Evolutionary conservation across 2,888 invertebrate genomes (phyloP).

Genomic region (Ischnura elegans): DNA sequence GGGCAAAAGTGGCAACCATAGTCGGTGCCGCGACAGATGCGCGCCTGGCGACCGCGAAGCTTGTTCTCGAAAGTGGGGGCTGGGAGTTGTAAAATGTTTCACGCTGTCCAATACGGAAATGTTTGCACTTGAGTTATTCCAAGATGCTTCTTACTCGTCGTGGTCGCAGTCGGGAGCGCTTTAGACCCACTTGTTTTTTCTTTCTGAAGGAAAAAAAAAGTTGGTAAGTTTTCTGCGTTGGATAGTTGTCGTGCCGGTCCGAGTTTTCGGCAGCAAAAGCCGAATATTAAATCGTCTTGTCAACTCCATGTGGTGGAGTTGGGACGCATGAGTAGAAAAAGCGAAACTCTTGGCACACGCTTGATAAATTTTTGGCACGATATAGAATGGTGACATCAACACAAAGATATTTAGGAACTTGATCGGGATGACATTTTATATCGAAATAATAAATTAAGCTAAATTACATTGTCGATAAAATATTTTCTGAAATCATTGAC

Average conservation of each 20-base stretch:
- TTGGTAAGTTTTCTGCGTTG: not conserved
- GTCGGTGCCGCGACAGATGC: constrained; percentile 48
- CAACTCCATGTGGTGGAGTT: not conserved
- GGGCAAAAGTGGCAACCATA: not conserved
- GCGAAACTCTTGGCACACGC: too few species aligned
- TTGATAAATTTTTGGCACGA: too few species aligned
- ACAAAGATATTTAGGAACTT: not conserved
- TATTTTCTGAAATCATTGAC: too few species aligned
- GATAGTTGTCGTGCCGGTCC: not conserved
- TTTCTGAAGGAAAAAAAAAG: not conserved
- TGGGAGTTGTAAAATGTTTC: constrained; percentile 62
- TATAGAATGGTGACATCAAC: not conserved
- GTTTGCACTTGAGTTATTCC: constrained; percentile 53
- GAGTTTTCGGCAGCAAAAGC: constrained; percentile 12
- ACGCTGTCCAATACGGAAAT: constrained; percentile 40
- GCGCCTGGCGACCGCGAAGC: not conserved
- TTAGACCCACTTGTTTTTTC: not conserved
- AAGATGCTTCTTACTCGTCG: not conserved
- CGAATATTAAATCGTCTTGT: constrained; percentile 9
- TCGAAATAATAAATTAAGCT: not conserved
- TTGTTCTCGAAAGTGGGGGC: too few species aligned
- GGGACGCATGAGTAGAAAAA: not conserved
- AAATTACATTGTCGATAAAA: too few species aligned
- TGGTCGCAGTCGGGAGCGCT: not conserved
- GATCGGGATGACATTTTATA: not conserved